Base-by-base conservation (phyloP, 2,888 invertebrate species). In the Leptinotarsa peninsularis region DNA sequence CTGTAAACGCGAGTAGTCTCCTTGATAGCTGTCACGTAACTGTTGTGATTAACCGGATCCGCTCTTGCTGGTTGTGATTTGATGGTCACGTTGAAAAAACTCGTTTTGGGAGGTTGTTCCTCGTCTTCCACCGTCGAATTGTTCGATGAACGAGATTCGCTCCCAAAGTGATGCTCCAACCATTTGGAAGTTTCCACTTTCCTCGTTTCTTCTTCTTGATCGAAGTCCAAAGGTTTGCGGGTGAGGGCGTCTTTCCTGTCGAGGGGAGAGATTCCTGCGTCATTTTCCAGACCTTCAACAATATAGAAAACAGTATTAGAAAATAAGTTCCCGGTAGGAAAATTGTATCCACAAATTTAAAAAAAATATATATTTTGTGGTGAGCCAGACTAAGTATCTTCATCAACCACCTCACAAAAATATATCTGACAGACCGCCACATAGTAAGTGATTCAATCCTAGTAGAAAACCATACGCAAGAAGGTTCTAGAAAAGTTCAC, bases 151-250 rank as follows among this genome's bases (percentile, higher is more conserved):
- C 93, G 91, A 2, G 95, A 95, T 79, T 95, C 95, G 86, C 95
- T 95, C 70, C 96, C 96, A 85, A 97, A 96, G 87, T 97, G 96
- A 84, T 94, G 94, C 85, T 96, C 96, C 72, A 96, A 90, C 96
- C 96, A 96, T 89, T 96, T 96, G 79, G 95, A 95, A 0, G 96
- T 96, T 89, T 96, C 96, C 80, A 94, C 93, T 88, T 96, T 96
- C 76, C 96, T 91, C 7, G 96, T 96, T 87, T 96, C 95, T 87
- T 96, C 96, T 86, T 96, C 96, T 84, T 95, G 93, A 85, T 96
- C 95, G 84, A 95, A 94, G 88, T 96, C 95, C 78, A 96, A 89
- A 0, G 96, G 95, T 72, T 93, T 93, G 86, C 94, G 94, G 56
- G 95, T 94, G 83, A 95, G 90, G 4, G 93, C 94, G 88, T 96